Evolutionary conservation across 2,888 invertebrate species (phyloP).

Genomic region (Bruchidius siliquastri): DNA sequence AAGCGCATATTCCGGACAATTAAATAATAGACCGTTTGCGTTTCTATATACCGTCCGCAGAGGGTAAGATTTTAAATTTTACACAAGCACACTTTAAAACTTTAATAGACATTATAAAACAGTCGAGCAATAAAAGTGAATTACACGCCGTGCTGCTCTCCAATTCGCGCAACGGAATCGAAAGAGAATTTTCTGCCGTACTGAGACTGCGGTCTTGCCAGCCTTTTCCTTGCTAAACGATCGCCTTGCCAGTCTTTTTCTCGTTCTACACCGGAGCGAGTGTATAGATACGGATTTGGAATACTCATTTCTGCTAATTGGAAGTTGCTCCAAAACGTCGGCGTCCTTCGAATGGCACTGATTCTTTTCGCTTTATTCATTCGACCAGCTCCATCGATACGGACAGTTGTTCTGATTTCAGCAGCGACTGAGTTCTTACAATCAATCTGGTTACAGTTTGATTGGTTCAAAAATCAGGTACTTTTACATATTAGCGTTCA

Average conservation of each 20-base stretch:
- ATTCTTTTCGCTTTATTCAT: neutral
- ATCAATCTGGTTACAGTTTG: no score
- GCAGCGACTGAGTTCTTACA: neutral
- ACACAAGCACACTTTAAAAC: neutral
- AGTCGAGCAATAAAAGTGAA: neutral
- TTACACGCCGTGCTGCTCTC: neutral
- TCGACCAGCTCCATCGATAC: neutral
- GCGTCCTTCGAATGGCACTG: neutral
- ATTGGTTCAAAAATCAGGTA: no score
- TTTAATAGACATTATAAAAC: neutral
- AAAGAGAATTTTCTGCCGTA: neutral
- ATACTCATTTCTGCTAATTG: neutral
- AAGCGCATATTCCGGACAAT: neutral
- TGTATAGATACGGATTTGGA: neutral
- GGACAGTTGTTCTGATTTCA: neutral
- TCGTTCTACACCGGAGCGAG: neutral
- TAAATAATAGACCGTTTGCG: neutral
- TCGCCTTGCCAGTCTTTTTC: neutral
- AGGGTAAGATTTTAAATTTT: neutral
- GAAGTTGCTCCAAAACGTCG: neutral
- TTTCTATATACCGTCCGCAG: neutral
- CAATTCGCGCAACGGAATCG: neutral
- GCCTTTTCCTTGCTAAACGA: neutral
- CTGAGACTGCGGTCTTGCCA: neutral
- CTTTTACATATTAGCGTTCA: no score